Conservation (phyloP, 2,888 invertebrate species). For the Pherbina coryleti region DNA sequence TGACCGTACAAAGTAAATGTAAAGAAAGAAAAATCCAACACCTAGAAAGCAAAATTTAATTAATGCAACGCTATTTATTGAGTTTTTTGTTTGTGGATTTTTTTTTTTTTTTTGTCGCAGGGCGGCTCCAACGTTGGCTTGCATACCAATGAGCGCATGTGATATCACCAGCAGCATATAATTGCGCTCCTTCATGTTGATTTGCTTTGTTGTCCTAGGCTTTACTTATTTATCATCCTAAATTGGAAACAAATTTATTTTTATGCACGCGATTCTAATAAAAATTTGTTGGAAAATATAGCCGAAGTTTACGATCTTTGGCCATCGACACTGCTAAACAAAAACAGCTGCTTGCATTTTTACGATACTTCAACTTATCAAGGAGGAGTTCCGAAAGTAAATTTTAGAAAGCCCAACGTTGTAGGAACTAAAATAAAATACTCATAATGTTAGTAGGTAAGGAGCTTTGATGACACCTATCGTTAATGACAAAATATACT, state of each 20-base stretch:
- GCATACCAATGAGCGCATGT: slow-evolving; percentile 66
- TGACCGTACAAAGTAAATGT: slow-evolving; percentile 76
- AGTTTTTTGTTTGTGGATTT: not conserved
- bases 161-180: slow-evolving; percentile 60
- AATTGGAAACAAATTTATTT: not conserved
- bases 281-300: no score
- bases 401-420: no score
- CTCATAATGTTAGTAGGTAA: no score
- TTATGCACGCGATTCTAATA: not conserved
- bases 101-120: not conserved
- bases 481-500: no score
- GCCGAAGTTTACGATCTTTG: no score
- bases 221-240: slow-evolving; percentile 27
- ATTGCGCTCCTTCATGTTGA: slow-evolving; percentile 62
- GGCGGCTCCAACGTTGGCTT: not conserved
- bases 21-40: slow-evolving; percentile 73
- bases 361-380: no score
- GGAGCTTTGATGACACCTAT: no score
- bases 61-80: slow-evolving; percentile 15
- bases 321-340: not conserved
- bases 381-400: no score
- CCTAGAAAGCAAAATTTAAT: slow-evolving; percentile 70
- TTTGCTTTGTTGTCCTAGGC: slow-evolving; percentile 36
- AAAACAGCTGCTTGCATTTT: not conserved
- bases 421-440: no score